These are phyloP conservation scores for Heliconius himera DNA, from an alignment of 1,140 invertebrate genomes.

Conservation along the genomic window DNA sequence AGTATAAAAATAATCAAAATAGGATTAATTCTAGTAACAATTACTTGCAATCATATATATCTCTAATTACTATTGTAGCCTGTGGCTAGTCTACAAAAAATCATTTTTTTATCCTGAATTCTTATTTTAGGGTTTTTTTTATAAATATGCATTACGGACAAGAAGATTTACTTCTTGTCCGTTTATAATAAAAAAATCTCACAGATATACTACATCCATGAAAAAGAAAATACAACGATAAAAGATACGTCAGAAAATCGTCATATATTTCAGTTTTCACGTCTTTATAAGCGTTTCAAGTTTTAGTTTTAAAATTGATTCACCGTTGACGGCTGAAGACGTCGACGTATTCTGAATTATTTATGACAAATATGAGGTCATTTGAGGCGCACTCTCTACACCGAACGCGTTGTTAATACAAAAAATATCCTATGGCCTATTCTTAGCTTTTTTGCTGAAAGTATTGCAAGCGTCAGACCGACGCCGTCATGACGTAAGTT, in stretches of 20 bases:
- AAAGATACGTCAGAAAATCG: neutral
- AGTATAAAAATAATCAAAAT: no score
- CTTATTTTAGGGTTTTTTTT: no score
- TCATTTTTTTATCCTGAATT: no score
- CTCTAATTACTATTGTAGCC: no score
- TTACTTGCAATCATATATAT: no score
- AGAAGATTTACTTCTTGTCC: no score
- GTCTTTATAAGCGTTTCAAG: neutral
- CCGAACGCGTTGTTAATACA: neutral
- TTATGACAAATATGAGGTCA: neutral
- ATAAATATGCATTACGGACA: no score
- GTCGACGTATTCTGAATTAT: constrained; percentile 8
- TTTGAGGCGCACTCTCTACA: neutral
- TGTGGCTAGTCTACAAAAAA: no score
- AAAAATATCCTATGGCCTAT: neutral
- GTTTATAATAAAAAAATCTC: no score
- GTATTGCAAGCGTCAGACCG: neutral
- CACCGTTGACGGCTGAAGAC: neutral
- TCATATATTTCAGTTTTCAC: neutral
- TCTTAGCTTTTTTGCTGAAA: neutral
- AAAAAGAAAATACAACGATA: neutral
- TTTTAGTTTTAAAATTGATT: constrained; percentile 9
- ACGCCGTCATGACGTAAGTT: neutral
- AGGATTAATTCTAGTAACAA: no score
- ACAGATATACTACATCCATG: neutral